A percentile compares a stretch with the other conserved stretches of the same genome.
phyloP scores from a whole-genome alignment of 2,888 invertebrate species.

The Hyalella azteca region DNA sequence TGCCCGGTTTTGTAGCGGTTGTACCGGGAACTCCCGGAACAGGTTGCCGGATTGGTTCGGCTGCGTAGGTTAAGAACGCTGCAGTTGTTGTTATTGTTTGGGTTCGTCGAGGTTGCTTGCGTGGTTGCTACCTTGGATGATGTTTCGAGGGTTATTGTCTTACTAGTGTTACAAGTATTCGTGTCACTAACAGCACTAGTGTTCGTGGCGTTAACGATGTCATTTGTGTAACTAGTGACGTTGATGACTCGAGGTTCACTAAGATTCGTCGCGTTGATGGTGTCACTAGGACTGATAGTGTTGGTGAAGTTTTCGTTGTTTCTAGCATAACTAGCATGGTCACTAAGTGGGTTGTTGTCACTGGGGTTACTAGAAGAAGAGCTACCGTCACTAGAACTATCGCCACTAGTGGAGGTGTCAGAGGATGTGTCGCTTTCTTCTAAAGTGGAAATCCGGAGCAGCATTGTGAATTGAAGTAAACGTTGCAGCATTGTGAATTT shows the following conservation, averaged over 20 bases:
- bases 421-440: constrained; percentile 14
- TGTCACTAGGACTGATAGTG: neutral
- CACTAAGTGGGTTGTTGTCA: neutral
- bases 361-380: neutral
- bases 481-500: no score
- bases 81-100: neutral
- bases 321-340: neutral
- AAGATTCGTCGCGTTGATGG: neutral
- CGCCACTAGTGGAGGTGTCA: neutral
- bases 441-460: neutral
- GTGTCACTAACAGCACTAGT: neutral
- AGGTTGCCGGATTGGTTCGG: neutral
- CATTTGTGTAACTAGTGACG: no score
- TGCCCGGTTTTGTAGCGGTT: neutral
- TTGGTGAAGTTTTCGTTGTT: no score
- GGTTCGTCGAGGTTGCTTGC: neutral
- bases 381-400: neutral
- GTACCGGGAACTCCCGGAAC: neutral
- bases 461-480: no score
- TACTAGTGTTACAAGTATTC: neutral
- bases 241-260: no score
- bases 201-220: no score
- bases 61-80: neutral
- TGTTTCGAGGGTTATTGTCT: no score
- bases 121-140: neutral